Base-by-base conservation (phyloP, 2,888 invertebrate species). In the Omphaloscelis lunosa region DNA sequence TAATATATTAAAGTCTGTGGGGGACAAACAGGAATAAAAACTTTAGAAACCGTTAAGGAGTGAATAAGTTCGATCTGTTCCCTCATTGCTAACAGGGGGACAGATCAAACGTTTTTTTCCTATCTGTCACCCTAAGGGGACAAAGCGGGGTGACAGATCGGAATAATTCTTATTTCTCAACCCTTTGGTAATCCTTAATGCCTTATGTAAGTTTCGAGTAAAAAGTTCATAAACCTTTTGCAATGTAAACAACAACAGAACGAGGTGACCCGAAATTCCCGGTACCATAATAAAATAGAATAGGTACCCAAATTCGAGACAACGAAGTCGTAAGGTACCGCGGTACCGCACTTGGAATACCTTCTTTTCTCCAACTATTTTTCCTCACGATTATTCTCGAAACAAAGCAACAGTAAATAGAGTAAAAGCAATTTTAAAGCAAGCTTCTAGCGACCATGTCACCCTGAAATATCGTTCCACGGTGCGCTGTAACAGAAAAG, bases 381-480 rank as follows among this genome's bases (percentile, higher is more conserved):
- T 69, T 73, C 58, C 20, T 66, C 29, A 53, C 61, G 63, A 72
- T 72, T 74, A 76, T 73, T 76, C 80, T 68, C 27, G 75, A 86
- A 84, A 82, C 75, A 80, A 79, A 81, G 74, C 72, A 74, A 78
- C 61, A 66, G 72, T 66, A 72, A 81, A 78, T 66, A 79, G 45
- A 77, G 79, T 80, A 84, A 76, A 88, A 86, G 86, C 82, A 89
- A 88, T 86, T 88, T 86, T 78, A 87, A 83, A 85, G 73, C 70
- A 69, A 79, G 85, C 85, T 81, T 78, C 86, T 82, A 80, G 79
- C 82, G 77, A 76, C 77, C 83, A 78, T 75, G 81, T 80, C 86
- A 79, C 87, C 56, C 80, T 91, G 91, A 92, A 89, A 92, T 92
- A 92, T 92, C 88, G 90, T 89, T 81, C 78, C 66, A 82, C 74